A percentile compares a stretch with the other conserved stretches of the same genome.
Conservation (phyloP, 1,140 invertebrate species). For the Macrotrachela quadricornifera region DNA sequence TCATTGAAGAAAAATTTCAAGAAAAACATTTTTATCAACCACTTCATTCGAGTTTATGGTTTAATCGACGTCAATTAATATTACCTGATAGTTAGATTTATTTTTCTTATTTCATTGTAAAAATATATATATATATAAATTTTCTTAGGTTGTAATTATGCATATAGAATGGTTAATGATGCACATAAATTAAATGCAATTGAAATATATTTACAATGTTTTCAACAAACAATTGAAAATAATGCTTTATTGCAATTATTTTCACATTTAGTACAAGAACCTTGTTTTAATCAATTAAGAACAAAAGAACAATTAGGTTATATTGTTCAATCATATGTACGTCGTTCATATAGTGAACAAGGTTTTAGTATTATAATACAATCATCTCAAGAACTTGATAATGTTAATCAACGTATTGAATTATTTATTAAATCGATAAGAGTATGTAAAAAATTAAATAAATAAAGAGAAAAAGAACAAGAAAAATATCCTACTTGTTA, state of each 20-base stretch:
- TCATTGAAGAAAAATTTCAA: slow-evolving; percentile 36
- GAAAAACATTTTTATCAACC: slow-evolving; percentile 36
- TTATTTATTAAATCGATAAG: slow-evolving; percentile 55
- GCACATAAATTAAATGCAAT: slow-evolving; percentile 67
- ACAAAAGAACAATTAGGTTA: slow-evolving; percentile 83
- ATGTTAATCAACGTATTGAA: slow-evolving; percentile 64
- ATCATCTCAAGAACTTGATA: slow-evolving; percentile 56
- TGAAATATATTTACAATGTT: slow-evolving; percentile 65
- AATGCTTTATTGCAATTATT: slow-evolving; percentile 69
- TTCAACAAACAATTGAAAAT: slow-evolving; percentile 47
- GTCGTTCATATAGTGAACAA: slow-evolving; percentile 55
- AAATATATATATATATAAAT: not conserved
- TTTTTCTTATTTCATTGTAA: not conserved
- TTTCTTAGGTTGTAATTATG: slow-evolving; percentile 45
- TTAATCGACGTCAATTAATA: not conserved
- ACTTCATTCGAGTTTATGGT: not conserved
- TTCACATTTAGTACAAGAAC: slow-evolving; percentile 65
- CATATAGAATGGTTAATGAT: slow-evolving; percentile 39
- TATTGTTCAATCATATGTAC: slow-evolving; percentile 65
- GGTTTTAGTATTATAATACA: slow-evolving; percentile 70
- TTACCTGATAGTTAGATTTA: not conserved
- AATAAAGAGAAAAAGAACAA: slow-evolving; percentile 3
- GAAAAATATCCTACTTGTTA: not conserved
- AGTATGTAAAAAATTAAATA: slow-evolving; percentile 15
- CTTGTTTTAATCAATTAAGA: slow-evolving; percentile 66